Percentiles rank a stretch among this genome's conserved stretches.
phyloP scores from a whole-genome alignment of 2,113 vertebrate genomes.

The Gambusia holbrooki region DNA sequence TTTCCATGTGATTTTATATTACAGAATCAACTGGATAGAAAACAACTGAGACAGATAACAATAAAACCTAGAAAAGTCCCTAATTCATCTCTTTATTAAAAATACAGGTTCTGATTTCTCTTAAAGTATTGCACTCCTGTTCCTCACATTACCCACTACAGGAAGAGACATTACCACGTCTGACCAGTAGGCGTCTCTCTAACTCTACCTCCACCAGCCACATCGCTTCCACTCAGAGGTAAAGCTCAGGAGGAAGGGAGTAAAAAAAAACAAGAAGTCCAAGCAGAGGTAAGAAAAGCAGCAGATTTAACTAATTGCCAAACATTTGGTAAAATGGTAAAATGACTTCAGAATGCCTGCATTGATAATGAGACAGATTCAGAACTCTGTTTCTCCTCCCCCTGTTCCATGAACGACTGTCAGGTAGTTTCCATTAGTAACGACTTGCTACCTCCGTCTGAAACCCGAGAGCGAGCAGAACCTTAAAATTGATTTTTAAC shows the following conservation, averaged over 20 bases:
- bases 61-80: neutral
- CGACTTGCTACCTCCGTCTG: conserved; percentile 38
- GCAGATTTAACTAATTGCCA: conserved; percentile 53
- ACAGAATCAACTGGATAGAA: neutral
- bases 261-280: neutral
- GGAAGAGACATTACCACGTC: conserved; percentile 29
- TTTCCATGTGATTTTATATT: no score
- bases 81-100: neutral
- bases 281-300: conserved; percentile 18
- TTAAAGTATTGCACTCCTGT: neutral
- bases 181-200: conserved; percentile 75
- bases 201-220: conserved; percentile 19
- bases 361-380: conserved; percentile 46
- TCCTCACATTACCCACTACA: neutral
- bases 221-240: neutral
- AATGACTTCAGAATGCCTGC: conserved; percentile 37
- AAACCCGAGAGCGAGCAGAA: conserved; percentile 28
- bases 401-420: conserved; percentile 30
- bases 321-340: conserved; percentile 49
- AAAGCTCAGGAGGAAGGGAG: neutral
- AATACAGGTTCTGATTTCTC: neutral
- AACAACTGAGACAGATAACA: neutral
- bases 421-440: conserved; percentile 54
- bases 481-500: conserved; percentile 44
- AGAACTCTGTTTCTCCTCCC: conserved; percentile 1